Evolutionary conservation across 2,888 invertebrate species (phyloP), one percentile per base, ranked within the genome.

Genomic region (Nephrotoma flavescens): DNA sequence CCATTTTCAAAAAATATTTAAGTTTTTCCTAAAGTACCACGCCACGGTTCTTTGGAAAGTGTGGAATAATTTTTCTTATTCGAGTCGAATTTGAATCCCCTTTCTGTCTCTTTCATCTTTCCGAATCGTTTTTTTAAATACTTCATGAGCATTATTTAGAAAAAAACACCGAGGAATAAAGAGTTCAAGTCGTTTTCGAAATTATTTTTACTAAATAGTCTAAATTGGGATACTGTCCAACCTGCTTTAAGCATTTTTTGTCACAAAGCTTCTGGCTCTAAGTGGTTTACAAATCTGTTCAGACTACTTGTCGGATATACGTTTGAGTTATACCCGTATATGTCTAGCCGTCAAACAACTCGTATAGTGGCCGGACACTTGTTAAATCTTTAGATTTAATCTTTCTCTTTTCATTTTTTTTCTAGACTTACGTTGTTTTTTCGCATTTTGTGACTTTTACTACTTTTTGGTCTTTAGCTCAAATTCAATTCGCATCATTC

Each of bases 241-340:
- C 93, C 86, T 95, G 92, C 0, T 94, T 94, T 31, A 96, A 90
- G 88, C 95, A 92, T 88, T 93, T 93, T 90, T 96, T 96, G 0
- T 96, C 96, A 88, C 93, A 92, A 85, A 93, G 93, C 0, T 93
- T 90, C 0, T 95, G 94, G 0, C 96, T 93, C 93, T 83, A 94
- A 93, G 88, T 96, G 95, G 0, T 96, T 95, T 86, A 93, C 91
- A 89, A 94, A 95, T 86, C 95, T 94, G 0, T 92, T 91, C 87
- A 96, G 90, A 0, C 90, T 91, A 0, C 92, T 91, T 86, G 91
- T 91, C 0, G 93, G 93, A 89, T 94, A 94, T 11, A 92, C 91
- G n/a, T n/a, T 87, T 92, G 93, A 87, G 96, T 94, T 87, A 96
- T 93, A 6, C 90, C 89, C 7, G 87, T 88, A 31, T 89, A 88